These are phyloP conservation scores for Galaxias olidus DNA, from an alignment of 2,797 vertebrate genomes.

Conservation along the genomic window DNA sequence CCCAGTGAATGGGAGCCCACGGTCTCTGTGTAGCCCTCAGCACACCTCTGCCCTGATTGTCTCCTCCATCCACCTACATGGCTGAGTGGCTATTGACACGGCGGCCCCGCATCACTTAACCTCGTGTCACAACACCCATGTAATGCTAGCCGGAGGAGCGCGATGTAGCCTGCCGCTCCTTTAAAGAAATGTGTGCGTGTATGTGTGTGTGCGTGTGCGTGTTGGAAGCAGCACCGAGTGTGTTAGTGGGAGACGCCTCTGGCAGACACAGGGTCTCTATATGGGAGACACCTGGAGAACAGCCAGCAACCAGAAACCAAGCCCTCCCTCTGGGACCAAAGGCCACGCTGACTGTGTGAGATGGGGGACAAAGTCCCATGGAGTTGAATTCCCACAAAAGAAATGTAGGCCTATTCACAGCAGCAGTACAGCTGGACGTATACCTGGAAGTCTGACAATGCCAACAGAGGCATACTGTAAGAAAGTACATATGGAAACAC, in stretches of 20 bases:
- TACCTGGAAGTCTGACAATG: no score
- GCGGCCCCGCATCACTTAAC: constrained; percentile 68
- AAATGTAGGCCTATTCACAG: no score
- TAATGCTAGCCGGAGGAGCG: constrained; percentile 54
- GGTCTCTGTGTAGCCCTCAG: no score
- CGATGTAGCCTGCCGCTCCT: constrained; percentile 43
- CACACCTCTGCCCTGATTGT: no score
- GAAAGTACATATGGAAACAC: no score
- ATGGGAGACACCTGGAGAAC: constrained; percentile 33
- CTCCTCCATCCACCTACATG: no score
- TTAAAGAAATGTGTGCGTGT: constrained; percentile 53
- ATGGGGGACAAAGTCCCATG: not conserved
- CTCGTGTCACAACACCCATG: constrained; percentile 68
- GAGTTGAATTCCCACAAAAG: not conserved
- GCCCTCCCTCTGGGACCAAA: not conserved
- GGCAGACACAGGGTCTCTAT: constrained; percentile 15
- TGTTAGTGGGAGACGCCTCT: constrained; percentile 35
- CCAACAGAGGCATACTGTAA: no score
- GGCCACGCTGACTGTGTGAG: not conserved
- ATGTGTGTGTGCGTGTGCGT: constrained; percentile 38
- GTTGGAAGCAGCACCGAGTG: constrained; percentile 55
- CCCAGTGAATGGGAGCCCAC: no score
- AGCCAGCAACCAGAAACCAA: constrained; percentile 42
- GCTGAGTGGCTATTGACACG: constrained; percentile 50
- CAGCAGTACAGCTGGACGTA: no score